A percentile compares a stretch with the other conserved stretches of the same genome.
Conservation (phyloP, 2,797 vertebrate genomes). For the Margarornis squamiger region DNA sequence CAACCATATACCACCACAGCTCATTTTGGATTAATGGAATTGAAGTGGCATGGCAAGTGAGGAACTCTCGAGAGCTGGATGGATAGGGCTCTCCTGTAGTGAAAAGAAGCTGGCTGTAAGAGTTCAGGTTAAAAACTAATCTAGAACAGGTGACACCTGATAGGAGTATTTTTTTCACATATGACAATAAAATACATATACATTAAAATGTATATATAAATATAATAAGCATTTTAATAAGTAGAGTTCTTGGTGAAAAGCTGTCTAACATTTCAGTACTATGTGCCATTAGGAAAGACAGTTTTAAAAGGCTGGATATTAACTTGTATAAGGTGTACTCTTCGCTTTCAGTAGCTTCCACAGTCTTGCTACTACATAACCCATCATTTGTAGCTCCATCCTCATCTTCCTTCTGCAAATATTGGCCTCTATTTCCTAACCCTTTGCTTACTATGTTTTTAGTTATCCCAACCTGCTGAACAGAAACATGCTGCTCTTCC, state of each 20-base stretch:
- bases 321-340: background rate
- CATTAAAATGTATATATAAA: background rate
- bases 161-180: background rate
- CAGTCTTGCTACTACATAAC: background rate
- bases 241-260: background rate
- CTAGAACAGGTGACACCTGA: background rate
- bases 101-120: background rate
- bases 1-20: background rate
- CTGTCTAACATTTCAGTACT: background rate
- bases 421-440: background rate
- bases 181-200: background rate
- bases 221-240: background rate
- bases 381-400: background rate
- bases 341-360: background rate
- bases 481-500: background rate
- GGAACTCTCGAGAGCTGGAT: background rate
- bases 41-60: background rate
- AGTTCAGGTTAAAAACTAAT: background rate
- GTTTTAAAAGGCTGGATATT: background rate
- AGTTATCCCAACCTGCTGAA: background rate
- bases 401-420: background rate
- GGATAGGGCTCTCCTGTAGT: background rate
- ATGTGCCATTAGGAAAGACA: background rate
- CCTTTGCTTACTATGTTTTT: background rate
- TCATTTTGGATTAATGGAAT: background rate